These are phyloP conservation scores for Pammene fasciana DNA, from an alignment of 2,888 invertebrate species.

Conservation along the genomic window DNA sequence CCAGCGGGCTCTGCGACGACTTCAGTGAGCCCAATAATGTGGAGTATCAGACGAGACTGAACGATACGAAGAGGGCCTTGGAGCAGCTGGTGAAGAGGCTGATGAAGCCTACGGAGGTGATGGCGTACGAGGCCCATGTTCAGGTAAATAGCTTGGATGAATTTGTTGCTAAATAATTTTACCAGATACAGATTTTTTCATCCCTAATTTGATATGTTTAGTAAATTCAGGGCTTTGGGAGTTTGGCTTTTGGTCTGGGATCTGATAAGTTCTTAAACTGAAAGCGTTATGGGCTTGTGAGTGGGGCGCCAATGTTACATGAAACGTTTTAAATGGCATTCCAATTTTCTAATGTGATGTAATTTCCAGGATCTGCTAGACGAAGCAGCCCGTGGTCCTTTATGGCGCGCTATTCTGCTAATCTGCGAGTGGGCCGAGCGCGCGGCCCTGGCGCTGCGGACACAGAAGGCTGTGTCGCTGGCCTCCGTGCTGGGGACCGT, in stretches of 20 bases:
- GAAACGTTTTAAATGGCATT: too few relatives aligned
- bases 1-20: slow-evolving; percentile 68
- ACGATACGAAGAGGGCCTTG: slow-evolving; percentile 88
- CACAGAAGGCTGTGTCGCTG: background rate
- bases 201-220: too few relatives aligned
- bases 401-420: slow-evolving; percentile 87
- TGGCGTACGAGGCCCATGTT: slow-evolving; percentile 90
- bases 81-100: slow-evolving; percentile 88
- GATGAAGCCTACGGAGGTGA: slow-evolving; percentile 87
- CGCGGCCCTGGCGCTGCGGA: background rate
- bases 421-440: slow-evolving; percentile 85
- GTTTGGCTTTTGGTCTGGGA: too few relatives aligned
- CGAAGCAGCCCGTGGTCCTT: slow-evolving; percentile 89
- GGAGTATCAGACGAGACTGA: slow-evolving; percentile 76
- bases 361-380: slow-evolving; percentile 87
- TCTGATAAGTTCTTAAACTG: too few relatives aligned
- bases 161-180: too few relatives aligned
- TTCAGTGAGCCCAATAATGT: slow-evolving; percentile 55
- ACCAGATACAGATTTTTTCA: too few relatives aligned
- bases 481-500: slow-evolving; percentile 55
- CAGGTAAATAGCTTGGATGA: slow-evolving; percentile 58
- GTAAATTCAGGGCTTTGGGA: too few relatives aligned
- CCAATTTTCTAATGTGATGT: too few relatives aligned
- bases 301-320: too few relatives aligned
- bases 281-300: too few relatives aligned